Conservation (phyloP, 1,140 invertebrate species). For the Araneus ventricosus region DNA sequence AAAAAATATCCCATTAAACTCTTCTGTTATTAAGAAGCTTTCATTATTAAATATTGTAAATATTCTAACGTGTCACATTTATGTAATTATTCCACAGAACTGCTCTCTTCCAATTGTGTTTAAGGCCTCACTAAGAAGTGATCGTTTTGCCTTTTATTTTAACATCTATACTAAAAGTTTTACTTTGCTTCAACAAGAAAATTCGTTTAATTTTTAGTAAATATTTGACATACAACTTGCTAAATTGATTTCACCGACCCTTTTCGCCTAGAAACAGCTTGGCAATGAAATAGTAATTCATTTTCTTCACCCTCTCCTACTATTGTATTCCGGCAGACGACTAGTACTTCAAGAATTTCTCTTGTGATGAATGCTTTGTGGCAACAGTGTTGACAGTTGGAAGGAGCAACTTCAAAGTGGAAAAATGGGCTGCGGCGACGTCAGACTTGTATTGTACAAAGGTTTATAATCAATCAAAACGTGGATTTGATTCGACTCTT, state of each 20-base stretch:
- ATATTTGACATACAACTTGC: background rate
- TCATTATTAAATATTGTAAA: background rate
- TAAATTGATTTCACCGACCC: background rate
- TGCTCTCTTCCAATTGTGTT: background rate
- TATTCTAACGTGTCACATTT: background rate
- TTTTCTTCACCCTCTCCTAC: background rate
- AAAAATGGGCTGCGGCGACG: conserved; percentile 22
- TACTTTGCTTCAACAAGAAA: background rate
- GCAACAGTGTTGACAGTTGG: conserved; percentile 17
- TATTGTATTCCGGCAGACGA: background rate
- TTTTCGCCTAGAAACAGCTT: background rate
- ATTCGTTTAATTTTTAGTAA: background rate
- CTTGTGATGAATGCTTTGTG: conserved; percentile 29
- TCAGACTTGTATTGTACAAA: conserved; percentile 41
- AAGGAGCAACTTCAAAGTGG: conserved; percentile 25
- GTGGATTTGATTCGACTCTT: conserved; percentile 57
- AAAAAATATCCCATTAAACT: background rate
- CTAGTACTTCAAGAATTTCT: background rate
- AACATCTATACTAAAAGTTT: background rate
- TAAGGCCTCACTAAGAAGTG: no score
- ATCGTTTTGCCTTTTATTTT: background rate
- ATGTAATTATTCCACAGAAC: background rate
- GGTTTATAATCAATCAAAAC: conserved; percentile 55
- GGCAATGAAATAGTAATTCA: background rate
- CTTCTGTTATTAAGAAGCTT: background rate